Conservation (phyloP, 2,797 vertebrate species). For the Crypturellus tataupa region DNA sequence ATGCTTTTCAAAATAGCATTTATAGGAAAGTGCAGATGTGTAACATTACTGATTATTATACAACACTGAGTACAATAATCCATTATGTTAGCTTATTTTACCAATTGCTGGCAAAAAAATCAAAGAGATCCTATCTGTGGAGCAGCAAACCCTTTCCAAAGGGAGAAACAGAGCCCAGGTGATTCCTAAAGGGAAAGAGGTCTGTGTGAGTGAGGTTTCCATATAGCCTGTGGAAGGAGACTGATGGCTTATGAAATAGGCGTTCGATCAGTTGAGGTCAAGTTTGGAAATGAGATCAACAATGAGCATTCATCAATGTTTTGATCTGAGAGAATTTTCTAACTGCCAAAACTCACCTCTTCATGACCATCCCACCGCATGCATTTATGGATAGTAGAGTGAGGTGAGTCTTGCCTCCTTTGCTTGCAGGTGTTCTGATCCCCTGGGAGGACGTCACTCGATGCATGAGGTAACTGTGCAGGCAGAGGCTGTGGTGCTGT, state of each 20-base stretch:
- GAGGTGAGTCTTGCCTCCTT: accelerated
- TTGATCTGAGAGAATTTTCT: not conserved
- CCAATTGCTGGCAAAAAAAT: constrained; percentile 48
- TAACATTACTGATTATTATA: constrained; percentile 53
- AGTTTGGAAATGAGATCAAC: not conserved
- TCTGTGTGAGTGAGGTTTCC: not conserved
- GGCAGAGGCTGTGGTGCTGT: not conserved
- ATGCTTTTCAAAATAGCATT: constrained; percentile 44
- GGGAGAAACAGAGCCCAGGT: not conserved
- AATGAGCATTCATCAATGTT: not conserved
- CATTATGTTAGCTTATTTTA: constrained; percentile 68
- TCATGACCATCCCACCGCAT: not conserved
- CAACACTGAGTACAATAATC: constrained; percentile 49
- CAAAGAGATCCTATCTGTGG: constrained; percentile 32
- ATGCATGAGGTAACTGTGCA: accelerated
- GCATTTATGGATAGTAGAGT: not conserved
- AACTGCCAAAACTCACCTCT: not conserved
- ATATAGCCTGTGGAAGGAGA: not conserved
- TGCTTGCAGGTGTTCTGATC: not conserved
- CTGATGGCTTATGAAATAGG: not conserved
- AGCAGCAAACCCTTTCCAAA: constrained; percentile 36
- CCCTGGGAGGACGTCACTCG: not conserved
- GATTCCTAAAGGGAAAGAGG: not conserved
- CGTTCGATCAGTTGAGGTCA: not conserved
- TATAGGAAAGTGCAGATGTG: constrained; percentile 34